Percentiles rank a stretch among this genome's conserved stretches.
phyloP scores from a whole-genome alignment of 2,888 invertebrate genomes.

The Brachypalpus laphriformis region DNA sequence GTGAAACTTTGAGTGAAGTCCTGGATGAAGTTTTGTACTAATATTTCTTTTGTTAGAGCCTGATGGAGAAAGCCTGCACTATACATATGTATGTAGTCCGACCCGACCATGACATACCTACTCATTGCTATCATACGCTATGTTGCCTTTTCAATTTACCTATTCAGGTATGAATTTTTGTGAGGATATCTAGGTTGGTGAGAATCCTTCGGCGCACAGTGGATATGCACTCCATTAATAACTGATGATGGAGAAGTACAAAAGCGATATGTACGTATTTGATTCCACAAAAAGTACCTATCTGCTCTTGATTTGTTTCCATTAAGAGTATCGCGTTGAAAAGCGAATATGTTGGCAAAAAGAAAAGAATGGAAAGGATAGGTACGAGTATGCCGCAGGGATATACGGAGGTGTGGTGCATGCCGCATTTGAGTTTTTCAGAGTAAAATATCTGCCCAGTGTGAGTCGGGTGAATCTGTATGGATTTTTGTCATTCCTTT shows the following conservation, averaged over 20 bases:
- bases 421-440: conserved; percentile 5
- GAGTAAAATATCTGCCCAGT: background rate
- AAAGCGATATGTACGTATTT: conserved; percentile 4
- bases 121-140: conserved; percentile 11
- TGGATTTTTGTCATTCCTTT: conserved; percentile 32
- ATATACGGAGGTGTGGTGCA: no score
- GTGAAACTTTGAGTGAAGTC: background rate
- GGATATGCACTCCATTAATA: conserved; percentile 67
- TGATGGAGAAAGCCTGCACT: background rate
- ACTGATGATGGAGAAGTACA: conserved; percentile 63
- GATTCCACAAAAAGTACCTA: conserved; percentile 4
- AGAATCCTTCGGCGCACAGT: conserved; percentile 28
- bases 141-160: conserved; percentile 58
- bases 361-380: background rate
- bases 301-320: conserved; percentile 59
- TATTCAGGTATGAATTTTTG: conserved; percentile 59
- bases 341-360: background rate
- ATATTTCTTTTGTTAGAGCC: background rate
- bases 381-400: conserved; percentile 23
- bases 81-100: background rate
- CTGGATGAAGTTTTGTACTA: conserved; percentile 21
- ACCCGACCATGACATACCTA: conserved; percentile 48
- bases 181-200: conserved; percentile 10
- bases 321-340: conserved; percentile 54
- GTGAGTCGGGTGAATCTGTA: background rate